Base-by-base conservation (phyloP, 2,888 invertebrate genomes). In the Cyrtodaria siliqua region DNA sequence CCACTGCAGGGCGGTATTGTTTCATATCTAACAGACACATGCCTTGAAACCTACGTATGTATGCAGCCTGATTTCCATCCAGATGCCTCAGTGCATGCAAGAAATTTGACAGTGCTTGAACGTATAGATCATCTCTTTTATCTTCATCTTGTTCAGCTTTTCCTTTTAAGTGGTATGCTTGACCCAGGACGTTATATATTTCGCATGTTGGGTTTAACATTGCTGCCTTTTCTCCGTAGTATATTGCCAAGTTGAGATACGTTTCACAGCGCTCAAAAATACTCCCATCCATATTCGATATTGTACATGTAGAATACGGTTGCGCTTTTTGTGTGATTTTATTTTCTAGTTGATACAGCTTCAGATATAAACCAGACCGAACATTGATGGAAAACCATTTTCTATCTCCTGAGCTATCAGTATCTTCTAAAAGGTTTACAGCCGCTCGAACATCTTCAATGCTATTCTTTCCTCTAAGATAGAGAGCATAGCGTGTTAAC, bases 11-110 rank as follows among this genome's bases (percentile, higher is more conserved):
- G 2, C 52, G 12, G 24, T 52, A 62, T 27, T 62, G 33, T 16
- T 33, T 16, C 50, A 52, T 50, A n/a, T 62, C 62, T n/a, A 52
- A 38, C 20, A 62, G 40, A 20, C 52, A 62, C n/a, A 50, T 6
- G 18, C 62, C 62, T 14, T 52, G 62, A 52, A 14, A 1, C 14
- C 50, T 23, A 27, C 52, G 62, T 16, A 62, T 33, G 12, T 50
- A 62, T 12, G 50, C 23, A 1, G 23, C 14, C 16, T 62, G 24
- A 24, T 49, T 20, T 40, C 62, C 52, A n/a, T 62, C 62, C 2
- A 50, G 40, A 38, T 62, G 62, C 18, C 29, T 50, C 2, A 52
- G 23, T 1, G 62, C 62, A 62, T 52, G 62, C 9, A 49, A 24
- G n/a, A 52, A 62, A 52, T 62, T 12, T 23, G 50, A 50, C 12